Conservation (phyloP, 2,888 invertebrate species). For the Chrysolina oricalcia region DNA sequence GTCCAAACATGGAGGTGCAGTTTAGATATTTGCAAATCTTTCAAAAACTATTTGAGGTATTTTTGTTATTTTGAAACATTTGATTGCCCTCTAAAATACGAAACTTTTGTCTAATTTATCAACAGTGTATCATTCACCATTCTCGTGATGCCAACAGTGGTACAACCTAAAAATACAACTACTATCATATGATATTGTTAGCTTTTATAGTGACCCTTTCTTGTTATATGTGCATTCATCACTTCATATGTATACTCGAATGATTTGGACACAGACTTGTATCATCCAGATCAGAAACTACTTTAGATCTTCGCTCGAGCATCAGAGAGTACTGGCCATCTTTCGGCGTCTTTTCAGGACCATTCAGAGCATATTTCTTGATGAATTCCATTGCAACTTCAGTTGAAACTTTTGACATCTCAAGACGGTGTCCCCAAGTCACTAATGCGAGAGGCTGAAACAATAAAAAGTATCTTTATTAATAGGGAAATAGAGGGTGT, state of each 20-base stretch:
- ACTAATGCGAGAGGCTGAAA: conserved; percentile 83
- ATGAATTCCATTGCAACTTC: conserved; percentile 78
- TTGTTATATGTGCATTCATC: neutral
- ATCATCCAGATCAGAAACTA: conserved; percentile 71
- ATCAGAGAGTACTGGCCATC: conserved; percentile 75
- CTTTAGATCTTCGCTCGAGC: conserved; percentile 70
- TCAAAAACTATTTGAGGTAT: too few species aligned
- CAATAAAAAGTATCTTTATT: conserved; percentile 56
- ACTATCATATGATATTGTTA: too few species aligned
- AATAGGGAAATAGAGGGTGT: too few species aligned
- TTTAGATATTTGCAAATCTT: too few species aligned
- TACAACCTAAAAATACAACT: too few species aligned
- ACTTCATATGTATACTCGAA: conserved; percentile 49
- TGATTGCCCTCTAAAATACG: too few species aligned
- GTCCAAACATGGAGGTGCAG: too few species aligned
- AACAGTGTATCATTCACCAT: too few species aligned
- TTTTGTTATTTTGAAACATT: too few species aligned
- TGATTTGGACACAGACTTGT: conserved; percentile 70
- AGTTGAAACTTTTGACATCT: conserved; percentile 80
- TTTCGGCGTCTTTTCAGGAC: conserved; percentile 73
- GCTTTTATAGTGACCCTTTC: too few species aligned
- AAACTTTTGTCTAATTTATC: too few species aligned
- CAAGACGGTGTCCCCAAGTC: conserved; percentile 83
- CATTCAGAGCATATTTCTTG: conserved; percentile 75
- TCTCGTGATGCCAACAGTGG: too few species aligned